Evolutionary conservation across 1,140 invertebrate genomes (phyloP), one percentile per base, ranked within the genome.

Genomic region (Diorhabda sublineata): DNA sequence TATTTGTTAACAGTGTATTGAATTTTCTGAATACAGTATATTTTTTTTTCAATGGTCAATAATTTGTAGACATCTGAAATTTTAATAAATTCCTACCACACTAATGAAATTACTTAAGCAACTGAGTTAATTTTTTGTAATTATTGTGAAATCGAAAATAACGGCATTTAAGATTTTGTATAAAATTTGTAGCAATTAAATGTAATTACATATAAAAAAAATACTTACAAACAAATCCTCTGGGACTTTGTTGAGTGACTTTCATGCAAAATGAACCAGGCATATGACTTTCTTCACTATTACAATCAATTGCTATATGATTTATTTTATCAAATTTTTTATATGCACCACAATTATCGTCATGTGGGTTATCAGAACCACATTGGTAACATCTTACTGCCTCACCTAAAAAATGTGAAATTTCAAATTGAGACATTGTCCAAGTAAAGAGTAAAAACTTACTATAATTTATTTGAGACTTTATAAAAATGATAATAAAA

Each of bases 201-300:
- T 45, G 43, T 44, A 44, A 11, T 63, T 45, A 61, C 56, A 52
- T 62, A 58, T 59, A 11, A 66, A 43, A 43, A 5, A 43, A 61
- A 56, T 45, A 87, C 91, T 88, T 82, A 93, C 94, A 97, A 78
- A 97, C 94, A 78, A 96, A 96, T 75, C 94, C 94, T 80, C 89
- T 87, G 0, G 94, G 94, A 60, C 94, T 89, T 81, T 97, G 94
- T 75, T 95, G 91, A 0, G 91, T 91, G 9, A 93, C 84, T 84
- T 96, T 96, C 81, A 95, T 93, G 82, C 94, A 97, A 81, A 97
- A 96, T 4, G 93, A 93, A n/a, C 94, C 94, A 63, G 93, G 93
- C 81, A 92, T 94, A 61, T 91, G 86, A 66, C 92, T 93, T 78
- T 96, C 94, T 76, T 95, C 94, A 78, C 89, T 93, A 73, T 91